phyloP scores from a whole-genome alignment of 2,113 vertebrate species.

The Pristiophorus japonicus region DNA sequence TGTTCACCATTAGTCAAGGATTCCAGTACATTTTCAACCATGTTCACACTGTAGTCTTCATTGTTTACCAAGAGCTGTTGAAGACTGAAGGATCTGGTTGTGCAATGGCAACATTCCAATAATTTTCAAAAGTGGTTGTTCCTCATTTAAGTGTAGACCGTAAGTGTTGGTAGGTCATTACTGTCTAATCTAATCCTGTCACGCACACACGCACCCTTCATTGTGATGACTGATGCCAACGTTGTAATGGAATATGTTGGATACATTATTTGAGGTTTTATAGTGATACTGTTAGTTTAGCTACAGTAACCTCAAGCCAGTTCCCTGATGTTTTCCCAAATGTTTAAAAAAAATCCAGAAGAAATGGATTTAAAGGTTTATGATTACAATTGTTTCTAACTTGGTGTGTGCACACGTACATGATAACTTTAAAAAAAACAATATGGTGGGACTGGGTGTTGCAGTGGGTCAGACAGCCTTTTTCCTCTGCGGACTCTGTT shows the following conservation, averaged over 20 bases:
- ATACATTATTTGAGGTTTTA: background rate
- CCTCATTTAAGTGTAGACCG: background rate
- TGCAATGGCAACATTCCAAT: background rate
- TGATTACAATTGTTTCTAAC: background rate
- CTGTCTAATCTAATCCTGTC: background rate
- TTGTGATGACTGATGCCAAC: background rate
- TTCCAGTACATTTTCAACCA: slow-evolving; percentile 90
- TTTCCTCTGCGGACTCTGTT: too few species aligned
- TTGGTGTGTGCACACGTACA: background rate
- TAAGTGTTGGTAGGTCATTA: background rate
- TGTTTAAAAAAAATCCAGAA: background rate
- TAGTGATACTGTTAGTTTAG: background rate
- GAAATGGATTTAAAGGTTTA: background rate
- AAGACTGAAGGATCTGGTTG: slow-evolving; percentile 53
- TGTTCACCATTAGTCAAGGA: slow-evolving; percentile 85
- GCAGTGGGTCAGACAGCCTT: too few species aligned
- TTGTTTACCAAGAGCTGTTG: slow-evolving; percentile 77
- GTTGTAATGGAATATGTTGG: background rate
- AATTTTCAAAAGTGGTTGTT: background rate
- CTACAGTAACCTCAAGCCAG: background rate
- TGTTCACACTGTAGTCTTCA: slow-evolving; percentile 74
- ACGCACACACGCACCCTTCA: background rate
- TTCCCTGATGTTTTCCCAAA: background rate
- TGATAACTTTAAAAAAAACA: background rate
- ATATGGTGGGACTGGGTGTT: too few species aligned